Evolutionary conservation across 2,113 vertebrate genomes (phyloP).

Genomic region (Saccopteryx bilineata): DNA sequence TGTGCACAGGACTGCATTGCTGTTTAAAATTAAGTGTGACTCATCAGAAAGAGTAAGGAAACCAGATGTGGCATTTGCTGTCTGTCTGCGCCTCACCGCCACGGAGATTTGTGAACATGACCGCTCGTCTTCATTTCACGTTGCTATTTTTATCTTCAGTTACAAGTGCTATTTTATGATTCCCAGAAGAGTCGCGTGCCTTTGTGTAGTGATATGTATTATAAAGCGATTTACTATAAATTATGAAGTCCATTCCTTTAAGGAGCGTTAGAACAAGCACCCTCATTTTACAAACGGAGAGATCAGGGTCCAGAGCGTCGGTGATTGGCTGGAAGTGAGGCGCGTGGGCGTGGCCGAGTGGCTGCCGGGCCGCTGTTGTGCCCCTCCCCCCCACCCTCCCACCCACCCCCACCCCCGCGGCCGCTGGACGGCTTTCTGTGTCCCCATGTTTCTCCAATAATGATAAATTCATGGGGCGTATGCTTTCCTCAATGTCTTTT

Average conservation of each 20-base stretch:
- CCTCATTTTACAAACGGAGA: not conserved
- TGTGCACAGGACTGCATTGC: not conserved
- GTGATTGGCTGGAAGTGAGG: not conserved
- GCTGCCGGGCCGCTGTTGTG: not conserved
- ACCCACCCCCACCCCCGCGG: too few relatives aligned
- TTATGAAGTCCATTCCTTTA: not conserved
- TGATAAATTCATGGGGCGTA: not conserved
- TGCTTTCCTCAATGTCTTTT: not conserved
- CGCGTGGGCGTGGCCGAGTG: not conserved
- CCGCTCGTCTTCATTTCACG: not conserved
- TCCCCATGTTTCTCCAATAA: not conserved
- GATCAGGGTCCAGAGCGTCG: not conserved
- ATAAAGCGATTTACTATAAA: not conserved
- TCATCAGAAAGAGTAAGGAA: not conserved
- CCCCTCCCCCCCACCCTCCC: too few relatives aligned
- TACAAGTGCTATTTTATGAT: not conserved
- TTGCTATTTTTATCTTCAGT: not conserved
- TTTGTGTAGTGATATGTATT: not conserved
- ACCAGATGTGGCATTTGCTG: slow-evolving; percentile 41
- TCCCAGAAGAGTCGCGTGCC: not conserved
- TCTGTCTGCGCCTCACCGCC: not conserved
- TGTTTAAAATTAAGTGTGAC: slow-evolving; percentile 58
- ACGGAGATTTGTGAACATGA: not conserved
- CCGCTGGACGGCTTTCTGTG: not conserved
- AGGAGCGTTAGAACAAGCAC: not conserved